Evolutionary conservation across 2,797 vertebrate species (phyloP).

Genomic region (Gymnothorax reevesii): DNA sequence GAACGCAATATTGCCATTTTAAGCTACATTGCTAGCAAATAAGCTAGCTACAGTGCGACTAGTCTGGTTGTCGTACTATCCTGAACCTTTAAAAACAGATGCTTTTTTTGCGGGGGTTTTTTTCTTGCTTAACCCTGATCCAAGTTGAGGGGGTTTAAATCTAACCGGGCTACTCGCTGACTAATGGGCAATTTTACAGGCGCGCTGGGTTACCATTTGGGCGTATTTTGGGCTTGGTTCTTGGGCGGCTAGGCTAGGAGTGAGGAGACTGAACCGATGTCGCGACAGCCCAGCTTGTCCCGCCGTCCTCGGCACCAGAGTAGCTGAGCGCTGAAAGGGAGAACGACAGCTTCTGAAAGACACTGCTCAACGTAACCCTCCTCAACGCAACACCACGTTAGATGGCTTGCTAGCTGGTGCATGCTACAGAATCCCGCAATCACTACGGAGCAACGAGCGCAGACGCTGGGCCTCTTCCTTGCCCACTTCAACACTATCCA

Average conservation of each 20-base stretch:
- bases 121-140: slow-evolving; percentile 15
- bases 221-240: slow-evolving; percentile 58
- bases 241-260: slow-evolving; percentile 69
- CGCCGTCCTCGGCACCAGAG: slow-evolving; percentile 56
- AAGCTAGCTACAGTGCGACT: slow-evolving; percentile 35
- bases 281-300: slow-evolving; percentile 60
- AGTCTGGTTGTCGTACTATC: slow-evolving; percentile 44
- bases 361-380: neutral
- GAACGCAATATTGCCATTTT: neutral
- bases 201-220: slow-evolving; percentile 58
- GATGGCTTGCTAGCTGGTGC: slow-evolving; percentile 12
- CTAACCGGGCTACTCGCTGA: slow-evolving; percentile 31
- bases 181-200: slow-evolving; percentile 64
- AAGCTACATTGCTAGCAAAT: neutral
- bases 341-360: slow-evolving; percentile 13
- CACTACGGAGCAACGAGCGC: neutral
- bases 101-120: neutral
- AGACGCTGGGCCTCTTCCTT: slow-evolving; percentile 27
- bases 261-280: slow-evolving; percentile 59
- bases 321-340: slow-evolving; percentile 40
- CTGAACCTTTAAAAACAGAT: slow-evolving; percentile 36
- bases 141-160: slow-evolving; percentile 40
- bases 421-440: neutral
- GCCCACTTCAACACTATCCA: slow-evolving; percentile 8
- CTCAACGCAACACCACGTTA: neutral